phyloP scores from a whole-genome alignment of 2,888 invertebrate genomes.

The Euzetes globulus region DNA sequence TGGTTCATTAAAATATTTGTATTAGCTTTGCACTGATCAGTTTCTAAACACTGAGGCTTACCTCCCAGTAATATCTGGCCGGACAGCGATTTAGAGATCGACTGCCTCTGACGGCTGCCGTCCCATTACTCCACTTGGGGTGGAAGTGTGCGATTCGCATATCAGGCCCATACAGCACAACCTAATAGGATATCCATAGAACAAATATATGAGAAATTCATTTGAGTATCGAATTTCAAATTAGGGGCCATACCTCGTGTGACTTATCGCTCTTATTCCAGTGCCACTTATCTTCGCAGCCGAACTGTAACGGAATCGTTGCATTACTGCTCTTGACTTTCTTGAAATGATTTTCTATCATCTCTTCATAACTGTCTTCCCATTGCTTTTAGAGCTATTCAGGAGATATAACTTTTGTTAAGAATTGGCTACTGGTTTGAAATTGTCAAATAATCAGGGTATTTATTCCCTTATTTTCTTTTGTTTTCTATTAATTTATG shows the following conservation, averaged over 20 bases:
- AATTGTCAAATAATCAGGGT: too few species aligned
- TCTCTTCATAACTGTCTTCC: not conserved
- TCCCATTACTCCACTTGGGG: conserved; percentile 67
- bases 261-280: conserved; percentile 58
- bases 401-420: too few species aligned
- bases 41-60: conserved; percentile 9
- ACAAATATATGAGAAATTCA: not conserved
- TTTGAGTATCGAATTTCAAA: not conserved
- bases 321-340: not conserved
- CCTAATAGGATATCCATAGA: not conserved
- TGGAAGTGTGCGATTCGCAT: conserved; percentile 61
- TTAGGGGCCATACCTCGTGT: conserved; percentile 50
- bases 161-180: conserved; percentile 52
- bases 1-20: conserved; percentile 55
- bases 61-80: conserved; percentile 46
- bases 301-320: conserved; percentile 49
- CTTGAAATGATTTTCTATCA: not conserved
- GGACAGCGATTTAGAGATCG: conserved; percentile 56
- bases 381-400: too few species aligned
- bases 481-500: too few species aligned
- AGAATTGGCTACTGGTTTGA: too few species aligned
- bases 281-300: conserved; percentile 61
- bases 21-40: not conserved
- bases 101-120: conserved; percentile 62
- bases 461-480: too few species aligned